Evolutionary conservation across 64 coral and sea anemone species (phyloP).

Genomic region (Stylophora pistillata): DNA sequence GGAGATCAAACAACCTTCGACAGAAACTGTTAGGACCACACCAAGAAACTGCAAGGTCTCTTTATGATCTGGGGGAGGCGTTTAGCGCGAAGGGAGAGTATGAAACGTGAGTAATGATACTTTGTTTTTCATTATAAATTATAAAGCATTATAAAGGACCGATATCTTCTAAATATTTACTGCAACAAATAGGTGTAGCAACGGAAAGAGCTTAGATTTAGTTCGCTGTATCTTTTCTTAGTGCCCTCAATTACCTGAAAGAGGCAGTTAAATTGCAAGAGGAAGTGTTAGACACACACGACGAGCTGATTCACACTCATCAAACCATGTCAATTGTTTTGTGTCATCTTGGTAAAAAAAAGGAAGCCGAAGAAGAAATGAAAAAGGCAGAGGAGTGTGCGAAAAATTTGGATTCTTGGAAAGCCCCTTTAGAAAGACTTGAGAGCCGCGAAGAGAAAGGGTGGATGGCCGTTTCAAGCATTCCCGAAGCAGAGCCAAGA

Average conservation of each 20-base stretch:
- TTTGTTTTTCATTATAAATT: no score
- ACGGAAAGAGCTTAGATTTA: not conserved
- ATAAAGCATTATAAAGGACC: no score
- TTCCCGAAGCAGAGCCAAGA: no score
- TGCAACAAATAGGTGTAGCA: not conserved
- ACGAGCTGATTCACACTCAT: not conserved
- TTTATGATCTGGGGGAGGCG: slow-evolving; percentile 37
- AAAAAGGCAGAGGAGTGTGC: not conserved
- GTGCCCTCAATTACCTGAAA: not conserved
- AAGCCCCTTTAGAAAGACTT: not conserved
- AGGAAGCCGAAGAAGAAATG: slow-evolving; percentile 1
- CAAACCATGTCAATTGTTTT: not conserved
- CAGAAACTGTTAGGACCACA: slow-evolving; percentile 12
- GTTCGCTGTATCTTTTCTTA: not conserved
- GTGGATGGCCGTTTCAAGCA: not conserved
- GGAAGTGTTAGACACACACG: slow-evolving; percentile 14
- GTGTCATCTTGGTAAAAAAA: not conserved
- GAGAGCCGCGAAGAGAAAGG: not conserved
- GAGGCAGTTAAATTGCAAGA: slow-evolving; percentile 6
- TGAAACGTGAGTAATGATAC: no score
- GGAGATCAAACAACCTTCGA: not conserved
- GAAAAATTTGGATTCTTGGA: not conserved
- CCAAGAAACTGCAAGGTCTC: slow-evolving; percentile 32
- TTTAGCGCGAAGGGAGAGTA: not conserved
- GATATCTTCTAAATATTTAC: no score